Base-by-base conservation (phyloP, 1,140 invertebrate genomes). In the Bombus consobrinus region DNA sequence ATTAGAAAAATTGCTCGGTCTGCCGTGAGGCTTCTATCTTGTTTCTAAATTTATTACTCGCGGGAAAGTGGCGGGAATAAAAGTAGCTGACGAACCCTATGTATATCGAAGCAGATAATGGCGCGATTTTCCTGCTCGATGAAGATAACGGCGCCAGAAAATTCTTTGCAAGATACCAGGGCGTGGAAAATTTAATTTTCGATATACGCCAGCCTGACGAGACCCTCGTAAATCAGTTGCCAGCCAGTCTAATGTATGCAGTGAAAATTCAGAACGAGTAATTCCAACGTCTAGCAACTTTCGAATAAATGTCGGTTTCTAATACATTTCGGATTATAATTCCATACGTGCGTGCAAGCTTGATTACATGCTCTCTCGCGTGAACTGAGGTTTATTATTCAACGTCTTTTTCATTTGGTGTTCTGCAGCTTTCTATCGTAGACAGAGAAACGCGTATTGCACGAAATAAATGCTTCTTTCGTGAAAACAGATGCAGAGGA, bases 141-240 rank as follows among this genome's bases (percentile, higher is more conserved):
- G 34, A 28, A n/a, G 3, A 66, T 9, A 53, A 64, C 39, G n/a
- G 15, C 39, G 76, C 28, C 76, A 32, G 73, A 25, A 34, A 59
- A 57, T 75, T 32, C 18, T 53, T 37, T 10, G 25, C n/a, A 1
- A 75, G 32, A 57, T n/a, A 25, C 9, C 25, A 32, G 32, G 22
- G 22, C n/a, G 32, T 57, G 73, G 47, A 75, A 57, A 75, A 57
- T 75, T 57, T 75, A 53, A 75, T 75, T 75, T 57, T 75, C 47
- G 43, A 37, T 37, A 37, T 8, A 57, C 22, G 22, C 47, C 43
- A 34, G 12, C 2, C 18, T 57, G 73, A 53, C 73, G 47, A 57
- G 47, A 25, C 22, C 32, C 32, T 37, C 32, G 73, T 57, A 57
- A 34, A 75, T 75, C 47, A 25, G 57, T 53, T 57, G 4, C 18